Evolutionary conservation across 1,140 invertebrate species (phyloP), one percentile per base, ranked within the genome.

Genomic region (Pygmarrhopalites habei): DNA sequence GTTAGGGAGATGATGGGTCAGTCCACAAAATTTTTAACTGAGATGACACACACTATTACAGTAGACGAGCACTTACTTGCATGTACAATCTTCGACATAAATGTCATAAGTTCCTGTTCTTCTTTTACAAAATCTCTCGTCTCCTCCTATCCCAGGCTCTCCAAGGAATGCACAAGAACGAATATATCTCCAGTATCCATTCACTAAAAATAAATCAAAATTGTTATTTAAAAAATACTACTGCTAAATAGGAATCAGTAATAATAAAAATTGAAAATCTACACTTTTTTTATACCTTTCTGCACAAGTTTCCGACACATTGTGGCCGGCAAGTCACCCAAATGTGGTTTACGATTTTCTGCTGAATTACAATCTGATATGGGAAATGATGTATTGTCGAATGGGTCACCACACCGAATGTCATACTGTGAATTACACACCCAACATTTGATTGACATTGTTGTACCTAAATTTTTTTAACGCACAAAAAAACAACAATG

Each of bases 241-340:
- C 41, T 35, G 32, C 15, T 35, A 15, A 35, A 15, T n/a, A n/a
- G n/a, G n/a, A n/a, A n/a, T n/a, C n/a, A n/a, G n/a, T n/a, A n/a
- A n/a, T n/a, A n/a, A n/a, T n/a, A n/a, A n/a, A n/a, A n/a, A n/a
- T n/a, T n/a, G n/a, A n/a, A n/a, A n/a, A n/a, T n/a, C n/a, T n/a
- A n/a, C n/a, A n/a, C n/a, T n/a, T n/a, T n/a, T n/a, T n/a, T n/a
- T n/a, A n/a, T 77, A 90, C 88, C 87, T 87, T 95, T 95, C 77
- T 94, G 91, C 52, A 91, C 78, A 63, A 93, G 89, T 82, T 95
- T 95, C 51, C 91, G 80, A 74, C 92, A 95, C 89, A 95, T 92
- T 4, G 85, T 89, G 0, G 90, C 80, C 49, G 79, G 81, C 0
- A 87, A 78, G 25, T 82, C 84, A 15, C 82, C 83, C 23, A 90